Conservation (phyloP, 2,113 vertebrate genomes). For the Stegostoma tigrinum region DNA sequence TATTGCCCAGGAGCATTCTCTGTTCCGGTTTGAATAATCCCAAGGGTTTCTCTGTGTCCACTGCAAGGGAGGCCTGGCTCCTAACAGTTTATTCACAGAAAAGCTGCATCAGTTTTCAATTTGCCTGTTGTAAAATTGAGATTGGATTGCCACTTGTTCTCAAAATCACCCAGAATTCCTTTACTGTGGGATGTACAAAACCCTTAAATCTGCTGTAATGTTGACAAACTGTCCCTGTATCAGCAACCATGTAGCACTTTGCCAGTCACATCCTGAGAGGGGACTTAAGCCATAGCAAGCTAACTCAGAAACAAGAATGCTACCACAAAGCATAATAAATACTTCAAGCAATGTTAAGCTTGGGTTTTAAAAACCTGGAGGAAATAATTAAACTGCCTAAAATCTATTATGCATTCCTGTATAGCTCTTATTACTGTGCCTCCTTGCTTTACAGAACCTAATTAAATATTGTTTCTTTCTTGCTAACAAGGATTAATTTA, state of each 20-base stretch:
- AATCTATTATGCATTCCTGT: conserved; percentile 6
- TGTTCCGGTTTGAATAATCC: neutral
- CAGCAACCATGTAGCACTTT: neutral
- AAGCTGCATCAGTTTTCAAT: neutral
- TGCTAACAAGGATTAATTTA: conserved; percentile 30
- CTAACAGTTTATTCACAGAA: neutral
- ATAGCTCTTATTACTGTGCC: neutral
- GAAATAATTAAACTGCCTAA: conserved; percentile 11
- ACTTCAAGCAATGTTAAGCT: neutral
- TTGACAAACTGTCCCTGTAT: neutral
- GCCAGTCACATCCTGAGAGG: neutral
- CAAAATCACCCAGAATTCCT: neutral
- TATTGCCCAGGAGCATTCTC: neutral
- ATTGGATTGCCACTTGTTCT: neutral
- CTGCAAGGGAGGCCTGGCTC: neutral
- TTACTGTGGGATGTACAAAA: neutral
- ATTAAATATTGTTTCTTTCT: conserved; percentile 34
- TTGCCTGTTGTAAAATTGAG: neutral
- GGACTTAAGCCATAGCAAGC: neutral
- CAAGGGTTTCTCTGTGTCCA: neutral
- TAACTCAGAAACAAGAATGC: neutral
- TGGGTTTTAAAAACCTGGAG: conserved; percentile 15
- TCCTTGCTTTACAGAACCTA: conserved; percentile 1
- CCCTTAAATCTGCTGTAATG: neutral
- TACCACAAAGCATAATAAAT: neutral